Base-by-base conservation (phyloP, 1,140 invertebrate species). In the Campoletis sonorensis region DNA sequence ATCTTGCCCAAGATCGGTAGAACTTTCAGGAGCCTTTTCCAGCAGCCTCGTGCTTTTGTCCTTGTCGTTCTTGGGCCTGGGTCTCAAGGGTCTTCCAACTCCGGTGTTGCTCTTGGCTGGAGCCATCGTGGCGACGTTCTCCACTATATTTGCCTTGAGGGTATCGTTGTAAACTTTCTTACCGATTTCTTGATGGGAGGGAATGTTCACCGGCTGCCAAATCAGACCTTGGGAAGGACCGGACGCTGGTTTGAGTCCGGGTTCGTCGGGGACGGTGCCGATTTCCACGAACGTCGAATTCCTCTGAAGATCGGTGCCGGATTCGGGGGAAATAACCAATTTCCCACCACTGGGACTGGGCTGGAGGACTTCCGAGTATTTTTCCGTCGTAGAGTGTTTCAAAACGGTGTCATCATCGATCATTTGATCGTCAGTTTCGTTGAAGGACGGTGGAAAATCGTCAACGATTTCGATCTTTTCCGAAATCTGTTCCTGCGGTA, bases 201-300 rank as follows among this genome's bases (percentile, higher is more conserved):
- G 5, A 10, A 80, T 51, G 23, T 81, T 85, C 4, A 18, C 80
- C 27, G 61, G 49, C 1, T 30, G 21, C 81, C 82, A 82, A 33
- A 80, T 82, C 13, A 23, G 21, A 10, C 51, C n/a, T 1, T 67
- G 11, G 1, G 13, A 49, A 4, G 58, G 18, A 27, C 40, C 40
- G n/a, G 11, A 67, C 0, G 75, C 64, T 0, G 72, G 61, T 2
- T 51, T 27, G 10, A 23, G n/a, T 18, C 87, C 79, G 8, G 91
- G 88, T 0, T 83, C 85, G 30, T 90, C 87, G 33, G 90, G 85
- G 10, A 91, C 45, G 1, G 88, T 91, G 18, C 91, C 89, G 8
- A 92, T 83, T 49, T 90, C 87, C 8, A 92, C 79, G 76, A 90
- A 92, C 0, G 89, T 91, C 1, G 89, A 88, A 83, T 91, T 91